Conservation (phyloP, 1,140 invertebrate species). For the Himalopsyche phryganea region DNA sequence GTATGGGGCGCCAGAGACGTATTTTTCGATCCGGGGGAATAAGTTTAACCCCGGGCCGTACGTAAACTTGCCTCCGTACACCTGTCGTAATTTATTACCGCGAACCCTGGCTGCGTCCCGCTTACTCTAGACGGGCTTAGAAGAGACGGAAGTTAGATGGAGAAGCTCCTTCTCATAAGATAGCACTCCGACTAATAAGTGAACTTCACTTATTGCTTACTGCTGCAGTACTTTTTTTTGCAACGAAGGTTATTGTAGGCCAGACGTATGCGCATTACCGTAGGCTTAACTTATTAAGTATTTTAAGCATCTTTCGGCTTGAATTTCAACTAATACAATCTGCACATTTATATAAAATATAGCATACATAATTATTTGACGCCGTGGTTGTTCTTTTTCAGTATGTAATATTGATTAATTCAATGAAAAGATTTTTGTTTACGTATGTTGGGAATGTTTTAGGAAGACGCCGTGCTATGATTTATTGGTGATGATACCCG, state of each 20-base stretch:
- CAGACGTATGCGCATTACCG: not conserved
- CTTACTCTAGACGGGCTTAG: not conserved
- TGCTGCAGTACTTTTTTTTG: too few species aligned
- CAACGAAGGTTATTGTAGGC: not conserved
- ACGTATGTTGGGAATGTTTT: too few species aligned
- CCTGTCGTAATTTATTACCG: conserved; percentile 34
- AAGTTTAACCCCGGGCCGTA: conserved; percentile 31
- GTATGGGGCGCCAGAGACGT: conserved; percentile 4
- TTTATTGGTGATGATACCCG: too few species aligned
- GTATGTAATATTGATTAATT: too few species aligned
- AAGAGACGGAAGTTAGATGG: not conserved
- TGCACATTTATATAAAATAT: too few species aligned
- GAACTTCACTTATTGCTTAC: conserved; percentile 7
- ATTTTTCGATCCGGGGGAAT: conserved; percentile 29
- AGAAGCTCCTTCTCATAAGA: not conserved
- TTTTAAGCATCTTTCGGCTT: too few species aligned
- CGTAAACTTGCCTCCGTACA: conserved; percentile 33
- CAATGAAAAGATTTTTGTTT: too few species aligned
- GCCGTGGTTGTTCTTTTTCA: too few species aligned
- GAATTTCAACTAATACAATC: too few species aligned
- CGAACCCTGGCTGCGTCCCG: not conserved
- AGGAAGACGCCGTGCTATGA: too few species aligned
- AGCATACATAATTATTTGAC: too few species aligned
- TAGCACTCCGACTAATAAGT: conserved; percentile 23
- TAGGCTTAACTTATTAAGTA: too few species aligned